phyloP scores from a whole-genome alignment of 2,888 invertebrate species.

The Lasioglossum pauxillum region DNA sequence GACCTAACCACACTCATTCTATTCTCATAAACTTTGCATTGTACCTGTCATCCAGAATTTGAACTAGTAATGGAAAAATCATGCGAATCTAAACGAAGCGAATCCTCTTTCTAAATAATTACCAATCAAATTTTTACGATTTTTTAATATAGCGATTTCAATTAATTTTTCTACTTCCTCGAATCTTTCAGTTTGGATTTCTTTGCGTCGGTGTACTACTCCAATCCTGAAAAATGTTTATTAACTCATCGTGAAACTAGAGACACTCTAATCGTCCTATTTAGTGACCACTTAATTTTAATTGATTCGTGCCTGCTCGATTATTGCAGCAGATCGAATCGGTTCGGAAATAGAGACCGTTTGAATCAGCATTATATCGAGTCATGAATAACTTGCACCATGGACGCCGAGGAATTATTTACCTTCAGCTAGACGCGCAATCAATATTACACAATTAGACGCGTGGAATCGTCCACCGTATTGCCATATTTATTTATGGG shows the following conservation, averaged over 20 bases:
- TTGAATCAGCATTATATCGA: not conserved
- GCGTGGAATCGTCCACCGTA: not conserved
- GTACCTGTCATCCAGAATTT: too few relatives aligned
- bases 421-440: not conserved
- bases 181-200: not conserved
- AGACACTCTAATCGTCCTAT: not conserved
- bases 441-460: not conserved
- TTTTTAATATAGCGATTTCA: not conserved
- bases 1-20: too few relatives aligned
- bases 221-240: not conserved
- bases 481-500: not conserved
- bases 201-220: too few relatives aligned
- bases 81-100: too few relatives aligned
- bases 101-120: too few relatives aligned
- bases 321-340: not conserved
- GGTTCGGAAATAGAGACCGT: not conserved
- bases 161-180: not conserved
- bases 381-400: not conserved
- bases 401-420: not conserved
- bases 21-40: too few relatives aligned
- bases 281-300: not conserved
- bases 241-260: not conserved
- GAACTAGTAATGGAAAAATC: too few relatives aligned
- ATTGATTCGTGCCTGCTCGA: not conserved
- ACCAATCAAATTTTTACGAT: not conserved